Conservation (phyloP, 2,888 invertebrate species). For the Caradrina kadenii region DNA sequence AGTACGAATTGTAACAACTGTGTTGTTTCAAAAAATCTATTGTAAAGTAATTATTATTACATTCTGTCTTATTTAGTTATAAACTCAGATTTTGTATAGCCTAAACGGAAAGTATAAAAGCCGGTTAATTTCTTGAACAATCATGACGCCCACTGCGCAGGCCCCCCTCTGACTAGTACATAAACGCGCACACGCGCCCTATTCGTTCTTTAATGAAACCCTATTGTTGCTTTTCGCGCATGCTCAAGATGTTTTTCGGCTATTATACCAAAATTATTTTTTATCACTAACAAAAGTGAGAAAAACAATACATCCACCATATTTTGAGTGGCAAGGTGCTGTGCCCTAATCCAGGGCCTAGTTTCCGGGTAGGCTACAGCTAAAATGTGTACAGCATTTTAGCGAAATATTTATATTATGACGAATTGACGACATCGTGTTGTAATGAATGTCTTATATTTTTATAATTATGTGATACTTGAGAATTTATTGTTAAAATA, state of each 20-base stretch:
- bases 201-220: not conserved
- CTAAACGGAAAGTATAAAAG: constrained; percentile 36
- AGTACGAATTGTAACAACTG: constrained; percentile 88
- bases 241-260: not conserved
- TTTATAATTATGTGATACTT: constrained; percentile 61
- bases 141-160: not conserved
- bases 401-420: constrained; percentile 44
- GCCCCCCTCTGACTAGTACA: not conserved
- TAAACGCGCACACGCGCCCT: not conserved
- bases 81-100: constrained; percentile 48
- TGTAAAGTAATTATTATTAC: constrained; percentile 43
- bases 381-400: constrained; percentile 43
- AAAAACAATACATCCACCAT: constrained; percentile 20
- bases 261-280: constrained; percentile 30
- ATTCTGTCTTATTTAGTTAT: constrained; percentile 35
- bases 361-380: constrained; percentile 53
- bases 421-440: constrained; percentile 42
- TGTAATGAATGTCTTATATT: constrained; percentile 61
- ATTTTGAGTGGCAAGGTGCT: constrained; percentile 53
- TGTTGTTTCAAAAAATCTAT: constrained; percentile 80
- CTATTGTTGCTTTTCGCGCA: not conserved
- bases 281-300: constrained; percentile 30
- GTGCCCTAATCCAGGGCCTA: constrained; percentile 60
- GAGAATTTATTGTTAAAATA: constrained; percentile 50
- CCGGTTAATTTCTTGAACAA: not conserved